Conservation (phyloP, 92 coral and sea anemone genomes). For the Galaxea fascicularis region DNA sequence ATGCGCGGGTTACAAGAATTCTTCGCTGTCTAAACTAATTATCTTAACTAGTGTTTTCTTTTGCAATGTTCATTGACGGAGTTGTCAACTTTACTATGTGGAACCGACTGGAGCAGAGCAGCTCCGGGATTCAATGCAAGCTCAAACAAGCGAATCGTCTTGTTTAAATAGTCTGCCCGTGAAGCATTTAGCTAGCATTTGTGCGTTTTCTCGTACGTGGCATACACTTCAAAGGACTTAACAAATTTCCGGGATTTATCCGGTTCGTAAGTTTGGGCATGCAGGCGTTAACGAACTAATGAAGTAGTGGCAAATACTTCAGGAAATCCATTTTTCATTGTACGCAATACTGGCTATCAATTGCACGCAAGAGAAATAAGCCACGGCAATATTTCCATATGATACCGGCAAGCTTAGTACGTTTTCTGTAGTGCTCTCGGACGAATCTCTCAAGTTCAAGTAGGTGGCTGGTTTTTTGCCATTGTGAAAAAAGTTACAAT, state of each 20-base stretch:
- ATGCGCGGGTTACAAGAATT: not conserved
- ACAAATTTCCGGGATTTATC: not conserved
- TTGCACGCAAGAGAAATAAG: not conserved
- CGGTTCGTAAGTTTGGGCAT: not conserved
- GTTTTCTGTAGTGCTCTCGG: not conserved
- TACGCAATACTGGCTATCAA: not conserved
- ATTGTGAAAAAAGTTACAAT: not conserved
- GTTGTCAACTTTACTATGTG: not conserved
- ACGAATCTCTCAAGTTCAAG: not conserved
- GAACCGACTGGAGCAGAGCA: not conserved
- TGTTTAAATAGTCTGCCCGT: too few relatives aligned
- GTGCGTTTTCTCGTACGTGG: not conserved
- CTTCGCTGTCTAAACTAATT: not conserved
- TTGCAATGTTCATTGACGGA: not conserved
- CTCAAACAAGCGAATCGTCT: too few relatives aligned
- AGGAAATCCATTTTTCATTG: not conserved
- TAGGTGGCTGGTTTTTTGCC: not conserved
- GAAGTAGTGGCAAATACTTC: constrained; percentile 5
- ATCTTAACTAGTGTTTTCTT: not conserved
- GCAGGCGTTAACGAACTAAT: not conserved
- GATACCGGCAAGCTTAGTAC: not conserved
- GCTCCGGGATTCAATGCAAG: not conserved
- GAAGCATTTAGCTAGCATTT: too few relatives aligned
- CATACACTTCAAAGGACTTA: not conserved
- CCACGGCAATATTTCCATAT: not conserved